A percentile compares a stretch with the other conserved stretches of the same genome.
Evolutionary conservation across 2,113 vertebrate species (phyloP).

Genomic region (Xerus inauris): DNA sequence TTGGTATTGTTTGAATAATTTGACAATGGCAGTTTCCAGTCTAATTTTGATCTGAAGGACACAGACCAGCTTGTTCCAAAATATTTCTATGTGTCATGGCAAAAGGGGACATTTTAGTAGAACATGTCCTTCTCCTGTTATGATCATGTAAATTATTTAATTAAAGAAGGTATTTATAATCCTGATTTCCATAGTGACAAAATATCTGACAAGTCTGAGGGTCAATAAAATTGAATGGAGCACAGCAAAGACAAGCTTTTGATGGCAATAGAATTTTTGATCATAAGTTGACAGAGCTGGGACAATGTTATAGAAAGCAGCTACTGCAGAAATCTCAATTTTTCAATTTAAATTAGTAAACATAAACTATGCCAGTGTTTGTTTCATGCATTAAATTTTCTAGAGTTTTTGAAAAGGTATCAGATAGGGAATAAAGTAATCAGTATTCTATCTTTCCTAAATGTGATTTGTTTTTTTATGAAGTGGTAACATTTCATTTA

Average conservation of each 20-base stretch:
- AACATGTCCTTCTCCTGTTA: constrained; percentile 44
- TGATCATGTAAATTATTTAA: constrained; percentile 60
- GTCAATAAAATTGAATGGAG: constrained; percentile 36
- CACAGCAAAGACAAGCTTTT: background rate
- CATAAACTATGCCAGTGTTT: constrained; percentile 33
- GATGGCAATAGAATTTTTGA: constrained; percentile 43
- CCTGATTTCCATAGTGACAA: constrained; percentile 54
- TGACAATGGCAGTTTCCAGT: constrained; percentile 9
- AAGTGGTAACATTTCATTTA: constrained; percentile 41
- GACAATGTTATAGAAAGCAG: constrained; percentile 3
- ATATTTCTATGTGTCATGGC: constrained; percentile 18
- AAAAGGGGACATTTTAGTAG: constrained; percentile 52
- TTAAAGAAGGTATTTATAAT: constrained; percentile 46
- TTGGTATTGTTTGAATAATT: constrained; percentile 19
- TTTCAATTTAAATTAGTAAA: constrained; percentile 36
- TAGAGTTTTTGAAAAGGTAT: constrained; percentile 38
- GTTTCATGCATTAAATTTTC: constrained; percentile 40
- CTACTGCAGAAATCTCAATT: background rate
- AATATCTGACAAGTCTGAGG: constrained; percentile 2
- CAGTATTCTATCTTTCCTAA: constrained; percentile 43
- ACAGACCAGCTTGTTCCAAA: constrained; percentile 1
- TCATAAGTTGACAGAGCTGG: background rate
- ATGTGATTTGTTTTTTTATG: constrained; percentile 26
- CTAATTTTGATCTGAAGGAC: constrained; percentile 36
- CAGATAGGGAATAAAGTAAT: constrained; percentile 53